phyloP scores from a whole-genome alignment of 1,140 invertebrate genomes.

The Sipha flava region DNA sequence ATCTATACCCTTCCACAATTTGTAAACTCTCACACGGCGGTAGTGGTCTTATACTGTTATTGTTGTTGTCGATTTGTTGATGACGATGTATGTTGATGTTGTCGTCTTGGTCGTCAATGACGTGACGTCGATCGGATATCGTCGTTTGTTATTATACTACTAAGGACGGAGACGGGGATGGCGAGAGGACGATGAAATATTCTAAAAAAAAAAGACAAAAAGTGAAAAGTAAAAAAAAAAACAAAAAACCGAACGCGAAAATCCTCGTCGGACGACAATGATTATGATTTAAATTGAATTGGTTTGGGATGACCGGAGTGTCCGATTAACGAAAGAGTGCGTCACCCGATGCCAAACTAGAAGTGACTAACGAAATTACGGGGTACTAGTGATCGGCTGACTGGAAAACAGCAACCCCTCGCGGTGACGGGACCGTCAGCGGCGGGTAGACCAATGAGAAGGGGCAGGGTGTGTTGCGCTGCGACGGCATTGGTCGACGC shows the following conservation, averaged over 20 bases:
- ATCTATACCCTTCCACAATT: too few relatives aligned
- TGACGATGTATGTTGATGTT: too few relatives aligned
- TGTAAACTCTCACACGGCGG: too few relatives aligned
- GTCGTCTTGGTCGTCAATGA: too few relatives aligned
- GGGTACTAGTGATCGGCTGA: constrained; percentile 25
- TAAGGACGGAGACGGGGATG: background rate
- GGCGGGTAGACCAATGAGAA: background rate
- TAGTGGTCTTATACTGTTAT: too few relatives aligned
- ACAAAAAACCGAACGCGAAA: background rate
- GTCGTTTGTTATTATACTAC: too few relatives aligned
- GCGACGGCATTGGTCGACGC: background rate
- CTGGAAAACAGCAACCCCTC: constrained; percentile 18
- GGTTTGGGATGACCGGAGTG: constrained; percentile 26
- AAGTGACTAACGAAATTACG: constrained; percentile 41
- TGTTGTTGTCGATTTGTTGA: too few relatives aligned
- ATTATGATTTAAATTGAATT: constrained; percentile 35
- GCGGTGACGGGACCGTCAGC: background rate
- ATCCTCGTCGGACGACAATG: constrained; percentile 6
- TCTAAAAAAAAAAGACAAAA: background rate
- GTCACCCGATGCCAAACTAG: constrained; percentile 37
- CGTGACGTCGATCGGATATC: too few relatives aligned
- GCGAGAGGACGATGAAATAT: too few relatives aligned
- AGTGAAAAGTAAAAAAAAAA: background rate
- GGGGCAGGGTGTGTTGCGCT: background rate
- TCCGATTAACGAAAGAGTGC: constrained; percentile 31